These are phyloP conservation scores for Clitarchus hookeri DNA, from an alignment of 2,888 invertebrate genomes.

Conservation along the genomic window DNA sequence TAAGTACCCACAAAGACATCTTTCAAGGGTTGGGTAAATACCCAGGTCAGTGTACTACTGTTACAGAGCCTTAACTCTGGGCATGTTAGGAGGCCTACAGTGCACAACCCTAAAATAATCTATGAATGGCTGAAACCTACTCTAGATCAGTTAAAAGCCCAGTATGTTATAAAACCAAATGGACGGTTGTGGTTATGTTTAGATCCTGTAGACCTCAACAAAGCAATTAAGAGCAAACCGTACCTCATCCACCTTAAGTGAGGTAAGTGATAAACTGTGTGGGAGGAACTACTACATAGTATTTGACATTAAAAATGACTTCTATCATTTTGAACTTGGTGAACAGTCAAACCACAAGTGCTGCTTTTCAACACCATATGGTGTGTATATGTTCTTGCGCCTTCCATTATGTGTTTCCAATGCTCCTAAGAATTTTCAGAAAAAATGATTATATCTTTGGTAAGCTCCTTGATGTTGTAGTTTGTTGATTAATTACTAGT, in stretches of 20 bases:
- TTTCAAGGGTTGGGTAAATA: neutral
- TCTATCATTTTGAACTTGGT: neutral
- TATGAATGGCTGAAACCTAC: neutral
- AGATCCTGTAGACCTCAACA: neutral
- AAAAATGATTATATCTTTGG: no score
- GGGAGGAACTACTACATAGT: neutral
- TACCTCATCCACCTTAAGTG: neutral
- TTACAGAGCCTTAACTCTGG: neutral
- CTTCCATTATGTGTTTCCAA: no score
- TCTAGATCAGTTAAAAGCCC: neutral
- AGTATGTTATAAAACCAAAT: neutral
- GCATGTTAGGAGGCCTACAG: neutral
- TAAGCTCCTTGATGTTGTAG: no score
- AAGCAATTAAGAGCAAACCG: neutral
- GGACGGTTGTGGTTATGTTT: neutral
- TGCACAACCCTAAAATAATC: neutral
- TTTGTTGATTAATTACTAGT: no score
- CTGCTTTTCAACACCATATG: neutral
- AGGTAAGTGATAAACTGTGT: conserved; percentile 5
- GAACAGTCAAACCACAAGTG: neutral
- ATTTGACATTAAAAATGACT: neutral
- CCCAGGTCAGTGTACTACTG: neutral
- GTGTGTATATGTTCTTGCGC: neutral
- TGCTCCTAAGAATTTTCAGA: neutral
- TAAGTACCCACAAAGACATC: neutral